Evolutionary conservation across 2,888 invertebrate species (phyloP).

Genomic region (Hedychridium roseum): DNA sequence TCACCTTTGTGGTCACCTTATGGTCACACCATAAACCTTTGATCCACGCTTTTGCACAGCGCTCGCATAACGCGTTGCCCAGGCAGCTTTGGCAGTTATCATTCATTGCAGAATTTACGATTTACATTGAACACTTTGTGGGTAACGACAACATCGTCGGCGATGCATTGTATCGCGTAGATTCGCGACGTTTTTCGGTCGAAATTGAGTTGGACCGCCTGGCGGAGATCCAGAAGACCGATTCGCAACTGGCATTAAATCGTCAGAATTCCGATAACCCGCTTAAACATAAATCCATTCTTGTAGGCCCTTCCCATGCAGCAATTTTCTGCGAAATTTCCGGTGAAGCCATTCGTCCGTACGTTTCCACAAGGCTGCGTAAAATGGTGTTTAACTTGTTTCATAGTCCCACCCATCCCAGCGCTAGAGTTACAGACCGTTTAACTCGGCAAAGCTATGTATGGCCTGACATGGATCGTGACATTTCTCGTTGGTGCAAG

Average conservation of each 20-base stretch:
- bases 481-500: not conserved
- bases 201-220: not conserved
- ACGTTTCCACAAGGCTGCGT: not conserved
- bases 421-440: not conserved
- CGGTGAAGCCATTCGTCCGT: not conserved
- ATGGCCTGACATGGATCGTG: not conserved
- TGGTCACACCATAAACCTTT: not conserved
- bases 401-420: not conserved
- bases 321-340: conserved; percentile 1
- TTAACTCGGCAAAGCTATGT: not conserved
- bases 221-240: not conserved
- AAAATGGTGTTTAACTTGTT: not conserved
- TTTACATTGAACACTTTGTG: conserved; percentile 1
- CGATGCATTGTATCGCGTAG: conserved; percentile 5
- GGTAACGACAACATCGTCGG: conserved; percentile 8
- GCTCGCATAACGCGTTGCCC: not conserved
- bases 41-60: not conserved
- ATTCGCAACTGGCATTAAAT: not conserved
- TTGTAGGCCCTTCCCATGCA: conserved; percentile 3
- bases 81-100: conserved; percentile 6
- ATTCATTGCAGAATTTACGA: conserved; percentile 10
- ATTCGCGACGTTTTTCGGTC: not conserved
- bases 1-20: too few species aligned
- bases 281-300: not conserved
- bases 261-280: not conserved